These are phyloP conservation scores for Sicus ferrugineus DNA, from an alignment of 2,888 invertebrate genomes.

Conservation along the genomic window DNA sequence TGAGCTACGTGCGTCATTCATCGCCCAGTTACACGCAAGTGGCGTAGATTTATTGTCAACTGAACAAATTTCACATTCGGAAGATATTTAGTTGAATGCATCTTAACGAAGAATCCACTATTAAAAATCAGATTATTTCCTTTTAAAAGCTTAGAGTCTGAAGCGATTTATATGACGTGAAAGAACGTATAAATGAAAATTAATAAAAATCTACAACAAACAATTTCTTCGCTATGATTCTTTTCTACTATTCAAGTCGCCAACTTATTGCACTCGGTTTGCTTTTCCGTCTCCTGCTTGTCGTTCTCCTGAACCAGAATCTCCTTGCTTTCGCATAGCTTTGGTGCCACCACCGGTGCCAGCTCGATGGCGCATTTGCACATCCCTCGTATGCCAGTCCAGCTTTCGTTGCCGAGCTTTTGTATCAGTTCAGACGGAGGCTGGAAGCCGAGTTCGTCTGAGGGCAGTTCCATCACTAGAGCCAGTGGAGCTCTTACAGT, in stretches of 20 bases:
- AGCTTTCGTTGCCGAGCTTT: constrained; percentile 60
- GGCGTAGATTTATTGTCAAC: too few relatives aligned
- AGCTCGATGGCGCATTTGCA: constrained; percentile 55
- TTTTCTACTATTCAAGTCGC: too few relatives aligned
- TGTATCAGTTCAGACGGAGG: constrained; percentile 58
- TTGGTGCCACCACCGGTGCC: constrained; percentile 25
- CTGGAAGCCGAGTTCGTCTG: constrained; percentile 59
- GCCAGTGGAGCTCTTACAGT: constrained; percentile 57
- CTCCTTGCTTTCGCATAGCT: background rate
- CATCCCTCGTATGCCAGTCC: constrained; percentile 64
- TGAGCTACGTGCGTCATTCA: too few relatives aligned
- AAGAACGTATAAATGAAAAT: background rate
- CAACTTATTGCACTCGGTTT: too few relatives aligned
- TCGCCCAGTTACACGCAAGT: too few relatives aligned
- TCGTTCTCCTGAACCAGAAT: background rate
- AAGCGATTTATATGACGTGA: background rate
- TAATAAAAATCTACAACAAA: background rate
- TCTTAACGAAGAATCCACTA: background rate
- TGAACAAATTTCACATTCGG: too few relatives aligned
- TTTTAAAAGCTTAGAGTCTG: background rate
- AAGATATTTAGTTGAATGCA: too few relatives aligned
- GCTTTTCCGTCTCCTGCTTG: background rate
- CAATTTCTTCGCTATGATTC: too few relatives aligned
- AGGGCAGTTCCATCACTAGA: constrained; percentile 62
- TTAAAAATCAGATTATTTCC: too few relatives aligned